Evolutionary conservation across 2,888 invertebrate species (phyloP), one percentile per base, ranked within the genome.

Genomic region (Nineta flava): DNA sequence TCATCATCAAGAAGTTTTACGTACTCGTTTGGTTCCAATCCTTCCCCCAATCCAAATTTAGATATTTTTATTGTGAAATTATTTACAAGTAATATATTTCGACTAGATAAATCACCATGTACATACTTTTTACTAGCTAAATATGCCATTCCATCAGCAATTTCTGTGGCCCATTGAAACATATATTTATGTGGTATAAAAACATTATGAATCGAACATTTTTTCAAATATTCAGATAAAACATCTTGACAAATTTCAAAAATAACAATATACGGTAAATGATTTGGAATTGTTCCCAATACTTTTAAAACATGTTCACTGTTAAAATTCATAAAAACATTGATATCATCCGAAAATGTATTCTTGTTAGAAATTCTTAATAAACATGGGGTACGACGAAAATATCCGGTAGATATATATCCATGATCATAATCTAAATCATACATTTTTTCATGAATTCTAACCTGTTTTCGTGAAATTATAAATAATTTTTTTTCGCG

Each of bases 111-210:
- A 65, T 83, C 83, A 15, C 83, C 65, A 63, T 83, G 83, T 2
- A 81, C 76, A 60, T 76, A 79, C 57, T 83, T 83, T 59, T 78
- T 77, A 13, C 76, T 75, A 13, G 81, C 71, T 42, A 87, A 65
- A 59, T 85, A 87, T 1, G 82, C 77, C 86, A 87, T 85, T 3
- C 86, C 87, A 62, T 87, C 87, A 1, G 85, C 83, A 43, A 87
- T 83, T 65, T 87, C 74, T 2, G 72, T 69, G 1, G 77, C 73
- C 75, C 78, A 77, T 48, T 73, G 63, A 50, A 74, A 66, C 53
- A 75, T 71, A 40, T 26, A 48, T n/a, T 13, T 40, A 26, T 48
- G 15, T 13, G 48, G 48, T 2, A 48, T 40, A 15, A 15, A 19
- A 9, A 40, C 13, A 9, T 26, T 19, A 17, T 26, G 13, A 13